Conservation (phyloP, 2,113 vertebrate genomes). For the Ceyx melanurus region DNA sequence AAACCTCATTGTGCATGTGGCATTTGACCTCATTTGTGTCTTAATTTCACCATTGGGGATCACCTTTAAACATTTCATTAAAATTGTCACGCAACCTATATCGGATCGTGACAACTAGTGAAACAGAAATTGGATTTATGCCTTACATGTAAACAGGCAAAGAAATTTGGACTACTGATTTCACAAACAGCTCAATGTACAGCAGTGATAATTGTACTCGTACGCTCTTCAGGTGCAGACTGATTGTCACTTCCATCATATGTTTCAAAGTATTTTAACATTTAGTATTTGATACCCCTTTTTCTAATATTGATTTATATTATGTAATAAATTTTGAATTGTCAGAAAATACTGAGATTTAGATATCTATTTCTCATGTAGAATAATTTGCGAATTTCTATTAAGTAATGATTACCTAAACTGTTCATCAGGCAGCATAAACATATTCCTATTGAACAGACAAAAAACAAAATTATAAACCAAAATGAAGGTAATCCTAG, state of each 20-base stretch:
- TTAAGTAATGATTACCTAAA: neutral
- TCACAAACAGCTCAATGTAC: neutral
- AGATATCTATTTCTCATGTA: neutral
- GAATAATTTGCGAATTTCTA: neutral
- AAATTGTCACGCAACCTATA: too few relatives aligned
- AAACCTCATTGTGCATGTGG: too few relatives aligned
- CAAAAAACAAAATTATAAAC: neutral
- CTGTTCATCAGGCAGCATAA: neutral
- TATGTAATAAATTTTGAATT: neutral
- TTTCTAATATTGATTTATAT: neutral
- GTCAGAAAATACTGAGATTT: neutral
- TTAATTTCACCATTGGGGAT: too few relatives aligned
- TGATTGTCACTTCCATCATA: neutral
- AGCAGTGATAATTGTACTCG: rapidly evolving
- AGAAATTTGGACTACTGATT: neutral
- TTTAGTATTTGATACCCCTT: neutral
- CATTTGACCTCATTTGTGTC: too few relatives aligned
- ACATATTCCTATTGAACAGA: neutral
- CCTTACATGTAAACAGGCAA: neutral
- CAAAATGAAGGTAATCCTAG: neutral
- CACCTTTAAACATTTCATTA: too few relatives aligned
- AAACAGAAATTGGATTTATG: neutral
- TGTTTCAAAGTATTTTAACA: neutral
- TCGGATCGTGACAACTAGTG: neutral
- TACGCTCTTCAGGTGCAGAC: neutral